These are phyloP conservation scores for Cydia pomonella DNA, from an alignment of 1,140 invertebrate species.

Conservation along the genomic window DNA sequence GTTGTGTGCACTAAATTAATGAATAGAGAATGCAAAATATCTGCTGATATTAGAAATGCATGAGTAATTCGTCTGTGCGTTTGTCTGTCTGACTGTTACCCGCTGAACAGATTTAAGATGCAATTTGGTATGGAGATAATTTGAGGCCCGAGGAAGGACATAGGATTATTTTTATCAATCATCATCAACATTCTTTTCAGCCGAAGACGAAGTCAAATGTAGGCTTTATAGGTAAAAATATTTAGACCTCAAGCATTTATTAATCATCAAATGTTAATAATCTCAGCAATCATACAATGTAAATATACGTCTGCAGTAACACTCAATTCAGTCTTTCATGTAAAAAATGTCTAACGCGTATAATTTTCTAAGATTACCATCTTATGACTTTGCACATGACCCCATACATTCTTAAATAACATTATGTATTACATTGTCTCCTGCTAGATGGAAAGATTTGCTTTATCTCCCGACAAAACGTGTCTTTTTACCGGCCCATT, in stretches of 20 bases:
- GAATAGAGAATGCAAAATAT: too few species aligned
- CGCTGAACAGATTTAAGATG: too few species aligned
- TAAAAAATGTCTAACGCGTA: slow-evolving; percentile 4
- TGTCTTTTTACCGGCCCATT: slow-evolving; percentile 26
- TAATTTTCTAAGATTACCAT: slow-evolving; percentile 17
- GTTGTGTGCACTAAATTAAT: too few species aligned
- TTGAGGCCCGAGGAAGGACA: too few species aligned
- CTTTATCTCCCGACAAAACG: slow-evolving; percentile 7
- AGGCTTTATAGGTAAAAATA: too few species aligned
- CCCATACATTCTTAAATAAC: slow-evolving; percentile 20
- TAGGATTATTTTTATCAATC: too few species aligned
- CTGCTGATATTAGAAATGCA: too few species aligned
- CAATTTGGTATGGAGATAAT: too few species aligned
- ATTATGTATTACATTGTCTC: slow-evolving; percentile 22
- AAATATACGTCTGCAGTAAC: background rate
- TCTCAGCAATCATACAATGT: background rate
- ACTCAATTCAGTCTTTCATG: background rate
- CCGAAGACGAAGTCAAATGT: too few species aligned
- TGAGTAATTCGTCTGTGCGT: too few species aligned
- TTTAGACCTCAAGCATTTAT: background rate
- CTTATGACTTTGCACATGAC: slow-evolving; percentile 26
- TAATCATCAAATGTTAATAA: background rate
- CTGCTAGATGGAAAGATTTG: slow-evolving; percentile 10
- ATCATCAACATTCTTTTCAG: too few species aligned
- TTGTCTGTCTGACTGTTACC: too few species aligned